Conservation (phyloP, 2,113 vertebrate species). For the Haemorhous mexicanus region DNA sequence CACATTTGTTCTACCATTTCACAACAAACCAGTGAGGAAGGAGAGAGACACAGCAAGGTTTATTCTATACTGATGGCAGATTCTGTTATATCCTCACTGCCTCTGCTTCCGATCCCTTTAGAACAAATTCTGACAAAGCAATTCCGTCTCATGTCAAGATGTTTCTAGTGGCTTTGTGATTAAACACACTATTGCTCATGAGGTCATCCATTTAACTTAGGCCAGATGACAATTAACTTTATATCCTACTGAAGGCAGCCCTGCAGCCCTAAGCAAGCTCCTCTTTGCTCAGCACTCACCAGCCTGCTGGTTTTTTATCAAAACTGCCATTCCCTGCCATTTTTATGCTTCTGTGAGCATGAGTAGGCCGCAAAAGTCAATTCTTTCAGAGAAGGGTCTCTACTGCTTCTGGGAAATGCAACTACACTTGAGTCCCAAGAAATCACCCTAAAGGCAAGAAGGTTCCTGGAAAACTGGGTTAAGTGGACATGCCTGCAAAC, state of each 20-base stretch:
- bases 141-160: not conserved
- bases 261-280: not conserved
- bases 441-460: not conserved
- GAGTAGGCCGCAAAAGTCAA: not conserved
- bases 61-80: not conserved
- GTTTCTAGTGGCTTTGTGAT: constrained; percentile 2
- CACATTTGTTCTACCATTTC: not conserved
- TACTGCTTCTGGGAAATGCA: not conserved
- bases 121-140: not conserved
- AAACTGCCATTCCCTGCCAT: not conserved
- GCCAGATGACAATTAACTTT: not conserved
- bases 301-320: not conserved
- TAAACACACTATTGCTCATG: not conserved
- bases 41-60: not conserved
- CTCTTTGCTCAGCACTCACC: not conserved
- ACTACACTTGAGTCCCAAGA: not conserved
- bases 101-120: not conserved
- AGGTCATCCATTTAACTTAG: not conserved
- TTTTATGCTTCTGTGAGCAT: not conserved
- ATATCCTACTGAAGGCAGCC: not conserved
- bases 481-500: not conserved
- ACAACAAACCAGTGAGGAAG: not conserved
- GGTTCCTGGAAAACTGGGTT: not conserved
- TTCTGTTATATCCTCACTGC: accelerated
- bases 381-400: not conserved